A percentile compares a stretch with the other conserved stretches of the same genome.
Evolutionary conservation across 2,113 vertebrate species (phyloP).

Genomic region (Oncorhynchus tshawytscha): DNA sequence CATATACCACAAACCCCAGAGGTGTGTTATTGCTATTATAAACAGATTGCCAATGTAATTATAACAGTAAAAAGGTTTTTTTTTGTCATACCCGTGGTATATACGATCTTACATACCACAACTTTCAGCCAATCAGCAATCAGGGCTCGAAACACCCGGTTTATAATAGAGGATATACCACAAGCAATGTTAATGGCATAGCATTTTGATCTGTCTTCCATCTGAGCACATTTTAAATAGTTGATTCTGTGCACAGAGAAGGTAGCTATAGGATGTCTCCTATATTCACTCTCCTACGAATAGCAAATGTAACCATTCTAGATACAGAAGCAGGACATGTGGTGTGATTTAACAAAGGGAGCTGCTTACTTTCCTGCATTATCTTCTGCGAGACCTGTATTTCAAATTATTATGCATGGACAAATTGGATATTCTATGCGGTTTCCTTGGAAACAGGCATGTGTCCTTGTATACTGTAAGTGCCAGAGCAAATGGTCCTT

Average conservation of each 20-base stretch:
- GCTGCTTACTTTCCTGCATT: constrained; percentile 25
- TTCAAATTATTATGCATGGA: constrained; percentile 46
- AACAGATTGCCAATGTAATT: too few relatives aligned
- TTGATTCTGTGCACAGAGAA: too few relatives aligned
- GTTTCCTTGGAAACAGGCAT: constrained; percentile 71
- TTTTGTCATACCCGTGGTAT: too few relatives aligned
- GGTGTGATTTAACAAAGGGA: constrained; percentile 38
- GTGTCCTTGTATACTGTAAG: constrained; percentile 37
- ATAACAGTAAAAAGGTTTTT: too few relatives aligned
- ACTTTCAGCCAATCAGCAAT: background rate
- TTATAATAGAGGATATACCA: too few relatives aligned
- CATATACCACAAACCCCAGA: too few relatives aligned
- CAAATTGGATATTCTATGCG: constrained; percentile 52
- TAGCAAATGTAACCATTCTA: constrained; percentile 28
- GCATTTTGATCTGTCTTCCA: too few relatives aligned
- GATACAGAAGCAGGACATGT: constrained; percentile 44
- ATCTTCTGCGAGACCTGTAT: constrained; percentile 38
- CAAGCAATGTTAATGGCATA: too few relatives aligned
- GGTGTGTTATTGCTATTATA: too few relatives aligned
- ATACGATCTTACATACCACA: too few relatives aligned
- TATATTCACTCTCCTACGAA: constrained; percentile 24
- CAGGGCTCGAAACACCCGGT: too few relatives aligned
- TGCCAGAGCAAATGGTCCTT: constrained; percentile 45
- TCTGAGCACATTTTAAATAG: too few relatives aligned
- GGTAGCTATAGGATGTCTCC: background rate